phyloP scores from a whole-genome alignment of 2,113 vertebrate species.

The Hemibagrus wyckioides region DNA sequence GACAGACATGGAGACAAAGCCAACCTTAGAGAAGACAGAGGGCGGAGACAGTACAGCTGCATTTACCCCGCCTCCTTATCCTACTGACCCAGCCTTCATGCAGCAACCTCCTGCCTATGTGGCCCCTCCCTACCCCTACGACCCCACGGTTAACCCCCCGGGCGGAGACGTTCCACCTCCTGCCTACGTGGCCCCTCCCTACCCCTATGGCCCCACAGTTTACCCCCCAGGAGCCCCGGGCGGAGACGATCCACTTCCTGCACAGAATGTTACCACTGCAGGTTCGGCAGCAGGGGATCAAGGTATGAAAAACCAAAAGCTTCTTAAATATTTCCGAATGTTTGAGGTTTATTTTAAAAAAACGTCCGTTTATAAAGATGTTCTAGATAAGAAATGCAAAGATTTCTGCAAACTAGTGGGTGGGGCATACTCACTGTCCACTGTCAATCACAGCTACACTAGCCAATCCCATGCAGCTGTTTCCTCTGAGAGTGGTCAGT shows the following conservation, averaged over 20 bases:
- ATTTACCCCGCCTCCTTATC: constrained; percentile 21
- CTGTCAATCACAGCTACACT: background rate
- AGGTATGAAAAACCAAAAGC: background rate
- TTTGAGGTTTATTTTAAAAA: background rate
- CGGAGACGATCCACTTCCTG: background rate
- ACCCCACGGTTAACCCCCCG: background rate
- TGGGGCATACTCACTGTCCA: background rate
- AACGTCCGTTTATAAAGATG: background rate
- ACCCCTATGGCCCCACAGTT: background rate
- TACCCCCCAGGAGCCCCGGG: background rate
- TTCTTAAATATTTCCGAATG: background rate
- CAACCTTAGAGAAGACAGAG: background rate
- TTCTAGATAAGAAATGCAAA: background rate
- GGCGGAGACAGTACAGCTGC: background rate
- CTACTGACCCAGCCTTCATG: background rate
- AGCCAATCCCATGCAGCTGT: background rate
- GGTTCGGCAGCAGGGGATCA: background rate
- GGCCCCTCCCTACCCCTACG: constrained; percentile 59
- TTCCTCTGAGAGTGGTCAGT: too few species aligned
- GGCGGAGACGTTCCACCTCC: background rate
- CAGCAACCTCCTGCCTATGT: constrained; percentile 34
- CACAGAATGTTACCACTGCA: background rate
- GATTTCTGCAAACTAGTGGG: background rate
- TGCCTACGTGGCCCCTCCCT: constrained; percentile 45
- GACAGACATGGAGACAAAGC: constrained; percentile 37